Conservation (phyloP, 2,113 vertebrate species). For the Sinocyclocheilus rhinocerous region DNA sequence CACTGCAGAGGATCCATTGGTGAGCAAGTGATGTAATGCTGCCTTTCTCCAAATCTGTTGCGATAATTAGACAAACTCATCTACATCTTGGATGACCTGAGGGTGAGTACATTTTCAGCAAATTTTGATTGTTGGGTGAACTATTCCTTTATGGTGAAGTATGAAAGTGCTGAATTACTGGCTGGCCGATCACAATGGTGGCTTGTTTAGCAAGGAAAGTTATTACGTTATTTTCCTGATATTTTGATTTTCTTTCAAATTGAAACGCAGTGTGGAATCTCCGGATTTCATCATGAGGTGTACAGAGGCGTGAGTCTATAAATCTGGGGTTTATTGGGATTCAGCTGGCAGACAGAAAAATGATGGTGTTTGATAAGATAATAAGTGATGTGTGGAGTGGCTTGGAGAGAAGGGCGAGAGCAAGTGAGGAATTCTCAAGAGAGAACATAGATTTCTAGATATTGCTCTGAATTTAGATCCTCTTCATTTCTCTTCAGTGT, state of each 20-base stretch:
- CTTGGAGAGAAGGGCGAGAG: neutral
- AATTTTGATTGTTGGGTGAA: neutral
- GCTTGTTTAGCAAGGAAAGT: conserved; percentile 15
- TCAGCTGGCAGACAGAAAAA: conserved; percentile 33
- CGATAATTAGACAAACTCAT: neutral
- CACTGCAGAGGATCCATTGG: neutral
- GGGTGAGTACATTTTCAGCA: neutral
- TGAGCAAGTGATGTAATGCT: neutral
- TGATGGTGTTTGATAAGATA: conserved; percentile 41
- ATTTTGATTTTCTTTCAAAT: conserved; percentile 17
- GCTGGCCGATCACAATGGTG: no score
- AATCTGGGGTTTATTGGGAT: conserved; percentile 48
- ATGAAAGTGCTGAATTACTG: neutral
- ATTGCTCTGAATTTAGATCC: conserved; percentile 53
- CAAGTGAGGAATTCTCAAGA: neutral
- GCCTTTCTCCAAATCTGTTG: neutral
- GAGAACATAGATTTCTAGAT: conserved; percentile 41
- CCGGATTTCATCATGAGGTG: neutral
- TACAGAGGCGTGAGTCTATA: conserved; percentile 21
- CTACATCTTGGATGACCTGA: neutral
- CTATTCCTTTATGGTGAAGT: neutral
- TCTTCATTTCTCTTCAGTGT: conserved; percentile 36
- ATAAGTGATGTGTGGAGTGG: conserved; percentile 39
- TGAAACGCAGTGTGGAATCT: conserved; percentile 28
- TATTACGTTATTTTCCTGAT: neutral